Conservation (phyloP, 1,140 invertebrate species). For the Drosophila kepulauana region DNA sequence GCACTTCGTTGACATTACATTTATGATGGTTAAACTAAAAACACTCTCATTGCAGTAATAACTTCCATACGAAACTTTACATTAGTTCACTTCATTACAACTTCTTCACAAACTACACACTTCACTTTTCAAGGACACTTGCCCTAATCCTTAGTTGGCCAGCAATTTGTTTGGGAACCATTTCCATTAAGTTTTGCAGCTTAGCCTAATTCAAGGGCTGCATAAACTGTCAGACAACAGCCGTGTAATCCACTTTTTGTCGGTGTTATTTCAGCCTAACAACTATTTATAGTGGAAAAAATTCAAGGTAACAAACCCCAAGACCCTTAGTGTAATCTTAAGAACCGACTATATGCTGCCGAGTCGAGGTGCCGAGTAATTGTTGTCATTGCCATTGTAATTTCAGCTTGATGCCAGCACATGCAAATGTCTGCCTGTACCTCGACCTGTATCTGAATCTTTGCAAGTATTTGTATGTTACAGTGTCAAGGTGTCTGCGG, state of each 20-base stretch:
- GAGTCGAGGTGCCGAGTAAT: neutral
- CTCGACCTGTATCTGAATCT: conserved; percentile 3
- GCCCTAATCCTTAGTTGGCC: conserved; percentile 16
- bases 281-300: conserved; percentile 27
- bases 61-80: neutral
- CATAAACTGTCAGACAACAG: conserved; percentile 22
- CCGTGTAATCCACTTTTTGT: conserved; percentile 40
- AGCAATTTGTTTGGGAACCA: conserved; percentile 29
- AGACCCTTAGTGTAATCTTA: conserved; percentile 8
- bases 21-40: neutral
- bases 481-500: conserved; percentile 71
- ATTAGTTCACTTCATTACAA: conserved; percentile 4
- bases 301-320: conserved; percentile 64
- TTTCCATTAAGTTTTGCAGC: conserved; percentile 27
- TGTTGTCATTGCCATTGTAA: conserved; percentile 35
- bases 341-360: neutral
- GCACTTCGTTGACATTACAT: too few species aligned
- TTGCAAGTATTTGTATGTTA: conserved; percentile 63
- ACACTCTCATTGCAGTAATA: neutral
- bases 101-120: conserved; percentile 5
- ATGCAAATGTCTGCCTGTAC: conserved; percentile 15
- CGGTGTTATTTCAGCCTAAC: conserved; percentile 29
- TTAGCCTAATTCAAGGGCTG: conserved; percentile 10
- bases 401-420: conserved; percentile 51
- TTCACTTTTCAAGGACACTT: conserved; percentile 24